Percentiles rank a stretch among this genome's conserved stretches.
Conservation (phyloP, 2,797 vertebrate species). For the Acomys russatus region DNA sequence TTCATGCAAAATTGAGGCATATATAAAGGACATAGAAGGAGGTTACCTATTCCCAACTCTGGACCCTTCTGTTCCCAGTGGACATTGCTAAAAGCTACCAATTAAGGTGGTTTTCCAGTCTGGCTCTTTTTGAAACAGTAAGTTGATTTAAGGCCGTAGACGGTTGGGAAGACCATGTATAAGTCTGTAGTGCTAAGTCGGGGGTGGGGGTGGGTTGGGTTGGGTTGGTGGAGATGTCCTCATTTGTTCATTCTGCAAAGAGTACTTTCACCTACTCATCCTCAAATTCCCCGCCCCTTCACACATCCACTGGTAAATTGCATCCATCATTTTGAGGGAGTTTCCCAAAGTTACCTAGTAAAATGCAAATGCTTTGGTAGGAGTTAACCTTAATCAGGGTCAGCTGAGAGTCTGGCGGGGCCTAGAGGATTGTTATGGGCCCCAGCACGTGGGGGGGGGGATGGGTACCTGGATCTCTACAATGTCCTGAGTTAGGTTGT, state of each 20-base stretch:
- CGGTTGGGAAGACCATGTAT: not conserved
- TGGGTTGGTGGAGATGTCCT: too few relatives aligned
- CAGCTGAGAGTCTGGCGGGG: not conserved
- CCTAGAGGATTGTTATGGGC: not conserved
- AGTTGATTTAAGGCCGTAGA: not conserved
- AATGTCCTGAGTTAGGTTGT: not conserved
- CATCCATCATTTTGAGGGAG: constrained; percentile 1
- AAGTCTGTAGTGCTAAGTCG: not conserved
- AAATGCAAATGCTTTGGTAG: not conserved
- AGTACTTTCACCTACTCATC: not conserved
- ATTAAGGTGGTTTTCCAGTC: not conserved
- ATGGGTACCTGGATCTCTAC: too few relatives aligned
- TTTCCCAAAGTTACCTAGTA: constrained; percentile 18
- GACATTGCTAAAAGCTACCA: not conserved
- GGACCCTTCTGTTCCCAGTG: not conserved
- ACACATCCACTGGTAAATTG: constrained; percentile 9
- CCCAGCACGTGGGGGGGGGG: not conserved
- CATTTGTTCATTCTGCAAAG: not conserved
- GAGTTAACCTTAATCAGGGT: not conserved
- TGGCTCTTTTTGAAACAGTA: not conserved
- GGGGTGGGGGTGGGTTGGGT: too few relatives aligned
- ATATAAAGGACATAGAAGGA: not conserved
- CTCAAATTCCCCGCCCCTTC: not conserved
- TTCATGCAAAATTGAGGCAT: not conserved
- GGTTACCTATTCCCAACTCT: not conserved